Conservation (phyloP, 2,797 vertebrate species). For the Crypturellus tataupa region DNA sequence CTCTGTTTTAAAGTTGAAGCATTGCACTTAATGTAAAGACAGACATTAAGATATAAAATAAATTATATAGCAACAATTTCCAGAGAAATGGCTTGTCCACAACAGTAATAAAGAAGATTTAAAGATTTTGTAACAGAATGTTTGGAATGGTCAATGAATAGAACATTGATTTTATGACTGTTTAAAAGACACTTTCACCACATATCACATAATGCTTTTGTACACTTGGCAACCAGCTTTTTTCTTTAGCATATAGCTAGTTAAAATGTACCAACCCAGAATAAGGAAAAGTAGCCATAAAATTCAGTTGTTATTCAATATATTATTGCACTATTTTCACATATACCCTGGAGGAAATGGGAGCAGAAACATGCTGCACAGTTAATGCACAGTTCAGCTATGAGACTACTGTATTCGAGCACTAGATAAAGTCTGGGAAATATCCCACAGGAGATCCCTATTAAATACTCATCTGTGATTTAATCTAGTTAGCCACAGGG, state of each 20-base stretch:
- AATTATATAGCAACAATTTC: slow-evolving; percentile 15
- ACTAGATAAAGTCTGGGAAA: slow-evolving; percentile 23
- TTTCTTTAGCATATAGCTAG: slow-evolving; percentile 24
- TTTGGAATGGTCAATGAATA: not conserved
- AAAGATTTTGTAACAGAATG: slow-evolving; percentile 22
- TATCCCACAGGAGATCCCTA: slow-evolving; percentile 6
- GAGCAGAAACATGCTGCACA: slow-evolving; percentile 9
- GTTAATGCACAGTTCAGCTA: not conserved
- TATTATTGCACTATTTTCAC: slow-evolving; percentile 50
- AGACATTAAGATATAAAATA: slow-evolving; percentile 10
- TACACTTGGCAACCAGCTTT: not conserved
- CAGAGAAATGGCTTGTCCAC: slow-evolving; percentile 4
- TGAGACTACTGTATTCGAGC: slow-evolving; percentile 5
- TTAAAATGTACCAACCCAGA: slow-evolving; percentile 10
- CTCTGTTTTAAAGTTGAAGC: slow-evolving; percentile 10
- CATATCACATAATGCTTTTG: not conserved
- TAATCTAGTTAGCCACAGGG: slow-evolving; percentile 48
- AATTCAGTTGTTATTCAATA: slow-evolving; percentile 23
- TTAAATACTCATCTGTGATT: slow-evolving; percentile 26
- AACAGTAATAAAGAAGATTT: slow-evolving; percentile 17
- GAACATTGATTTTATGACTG: not conserved
- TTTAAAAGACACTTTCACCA: slow-evolving; percentile 38
- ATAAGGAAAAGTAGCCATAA: slow-evolving; percentile 5
- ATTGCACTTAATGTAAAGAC: not conserved
- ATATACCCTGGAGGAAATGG: slow-evolving; percentile 5